Evolutionary conservation across 1,140 invertebrate genomes (phyloP), one percentile per base, ranked within the genome.

Genomic region (Glossosoma conforme): DNA sequence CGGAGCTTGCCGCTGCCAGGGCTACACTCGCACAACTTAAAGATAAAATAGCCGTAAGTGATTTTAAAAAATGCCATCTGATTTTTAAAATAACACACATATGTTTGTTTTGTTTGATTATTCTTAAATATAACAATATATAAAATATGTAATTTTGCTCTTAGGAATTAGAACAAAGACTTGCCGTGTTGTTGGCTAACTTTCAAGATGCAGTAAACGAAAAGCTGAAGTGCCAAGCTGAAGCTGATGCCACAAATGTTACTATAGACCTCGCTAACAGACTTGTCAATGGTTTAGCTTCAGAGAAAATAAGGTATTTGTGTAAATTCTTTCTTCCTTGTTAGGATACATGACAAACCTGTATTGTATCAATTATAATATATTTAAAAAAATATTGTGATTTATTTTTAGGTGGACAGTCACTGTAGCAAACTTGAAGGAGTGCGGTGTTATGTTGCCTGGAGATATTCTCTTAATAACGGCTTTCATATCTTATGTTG

Each of bases 401-500:
- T n/a, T n/a, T 32, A 3, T 25, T 44, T 49, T n/a, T 30, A 76
- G 86, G 54, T 89, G 90, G 90, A 81, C 81, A 20, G 80, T 87
- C 33, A 82, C 85, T 10, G 85, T 91, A 1, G 70, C 75, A 22
- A 65, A 76, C 35, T 42, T 75, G n/a, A 72, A 72, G 41, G 72
- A 74, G 38, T 73, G 70, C 3, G 69, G 68, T 57, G 75, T 82
- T 30, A 93, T 88, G 52, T 72, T 96, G 25, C 90, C 93, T 1
- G 93, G 93, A 2, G 93, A 98, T 62, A 84, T 95, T 22, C 70
- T 97, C 0, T 65, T 96, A 2, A 83, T 91, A 3, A 88, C 92
- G 3, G 91, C 93, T n/a, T 97, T 97, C 69, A 87, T 97, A 36
- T 97, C 93, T 0, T 98, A 97, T 64, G 85, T 95, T 5, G 94